Base-by-base conservation (phyloP, 2,113 vertebrate genomes). In the Gambusia affinis region DNA sequence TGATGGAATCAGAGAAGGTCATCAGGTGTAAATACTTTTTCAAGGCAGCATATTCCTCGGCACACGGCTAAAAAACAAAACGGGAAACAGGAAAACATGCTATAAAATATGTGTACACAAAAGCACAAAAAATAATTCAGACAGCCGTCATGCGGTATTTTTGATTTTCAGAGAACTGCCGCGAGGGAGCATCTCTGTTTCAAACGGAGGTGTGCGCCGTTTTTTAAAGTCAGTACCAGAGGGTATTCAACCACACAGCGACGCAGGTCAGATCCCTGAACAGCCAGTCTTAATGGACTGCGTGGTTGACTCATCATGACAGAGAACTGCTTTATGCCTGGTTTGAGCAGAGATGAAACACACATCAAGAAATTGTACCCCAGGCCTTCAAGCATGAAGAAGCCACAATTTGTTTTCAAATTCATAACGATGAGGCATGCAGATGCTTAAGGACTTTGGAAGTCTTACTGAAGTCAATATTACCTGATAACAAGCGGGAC, bases 141-240 rank as follows among this genome's bases (percentile, higher is more conserved):
- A 83, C 80, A 74, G 81, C 37, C 75, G 6, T 83, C 79, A 63
- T 80, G 81, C 57, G 4, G 69, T n/a, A 84, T 64, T 79, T 90
- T 86, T 86, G 81, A 89, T 80, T 76, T 87, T 76, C 70, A 79
- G 30, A 80, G 72, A 63, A 27, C 61, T 65, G 80, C 79, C 8
- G 61, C 22, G 54, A 75, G 77, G 82, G 79, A 72, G 54, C 71
- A 72, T 71, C 72, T 82, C 63, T 24, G 29, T 75, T 62, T 64
- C 64, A 63, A 54, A 69, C 60, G 62, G 69, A 76, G 70, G 67
- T 84, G 70, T 54, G 51, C 75, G 75, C 64, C 78, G 47, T 75
- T 72, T 76, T 81, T 54, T 57, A 29, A 61, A 64, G 79, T 66
- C 24, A 71, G 64, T 57, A 78, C 75, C 72, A 74, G 60, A 51